Evolutionary conservation across 1,140 invertebrate species (phyloP), one percentile per base, ranked within the genome.

Genomic region (Drosophila oshimai): DNA sequence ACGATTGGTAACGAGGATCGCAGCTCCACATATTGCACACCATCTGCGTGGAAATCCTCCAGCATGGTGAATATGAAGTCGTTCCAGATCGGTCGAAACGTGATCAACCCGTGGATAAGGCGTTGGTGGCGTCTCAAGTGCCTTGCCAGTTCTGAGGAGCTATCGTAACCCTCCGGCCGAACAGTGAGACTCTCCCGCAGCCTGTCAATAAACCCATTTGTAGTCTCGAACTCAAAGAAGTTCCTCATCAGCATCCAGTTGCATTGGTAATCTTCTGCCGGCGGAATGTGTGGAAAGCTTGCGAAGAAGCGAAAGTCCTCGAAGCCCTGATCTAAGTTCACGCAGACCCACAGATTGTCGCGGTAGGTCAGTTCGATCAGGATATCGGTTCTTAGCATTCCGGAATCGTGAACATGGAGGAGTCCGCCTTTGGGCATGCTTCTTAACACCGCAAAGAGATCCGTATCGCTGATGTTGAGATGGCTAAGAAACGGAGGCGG

Each of bases 11-110:
- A 62, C 86, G 93, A 47, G 93, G 91, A 65, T 91, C 93, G 55
- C 90, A 97, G 89, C 92, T 98, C 96, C 0, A 96, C 76, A 77
- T 97, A 97, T 79, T 95, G 93, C 0, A 97, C 92, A 67, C 96
- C 96, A 79, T 97, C 96, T 0, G 94, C 91, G 64, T 94, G 93
- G 10, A 95, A 92, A 64, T 96, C 94, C 61, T 93, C 78, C 2
- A 97, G 91, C 3, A 93, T 93, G 51, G 94, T 92, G 39, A 94
- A 94, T 46, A 95, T 93, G 74, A 95, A 95, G 18, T 94, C 92
- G 26, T 93, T 92, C 90, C 95, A 95, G 0, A 95, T 92, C 0
- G 95, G 94, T 37, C 92, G 93, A 72, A 95, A 96, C 0, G 93
- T 92, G 6, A 97, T 68, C 51, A 97, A 88, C 0, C 94, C 93